Evolutionary conservation across 2,113 vertebrate genomes (phyloP).

Genomic region (Pseudolaguvia tuberculata): DNA sequence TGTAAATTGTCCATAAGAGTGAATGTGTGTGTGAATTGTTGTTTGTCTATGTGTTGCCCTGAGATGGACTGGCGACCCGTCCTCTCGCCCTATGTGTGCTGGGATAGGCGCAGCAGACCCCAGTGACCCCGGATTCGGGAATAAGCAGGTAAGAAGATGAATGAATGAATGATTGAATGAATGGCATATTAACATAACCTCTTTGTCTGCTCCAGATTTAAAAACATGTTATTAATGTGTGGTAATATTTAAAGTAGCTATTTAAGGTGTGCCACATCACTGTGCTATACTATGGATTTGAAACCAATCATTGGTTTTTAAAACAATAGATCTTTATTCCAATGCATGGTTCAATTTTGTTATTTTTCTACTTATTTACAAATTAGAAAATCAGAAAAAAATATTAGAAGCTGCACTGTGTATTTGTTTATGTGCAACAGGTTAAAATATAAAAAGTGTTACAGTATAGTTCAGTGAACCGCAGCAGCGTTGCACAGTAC

Average conservation of each 20-base stretch:
- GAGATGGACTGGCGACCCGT: too few relatives aligned
- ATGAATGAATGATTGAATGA: too few relatives aligned
- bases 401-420: neutral
- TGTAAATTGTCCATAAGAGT: too few relatives aligned
- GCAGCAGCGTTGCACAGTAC: neutral
- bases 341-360: neutral
- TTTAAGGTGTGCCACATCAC: too few relatives aligned
- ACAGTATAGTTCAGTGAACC: constrained; percentile 12
- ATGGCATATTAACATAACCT: too few relatives aligned
- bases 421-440: neutral
- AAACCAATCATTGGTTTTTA: neutral
- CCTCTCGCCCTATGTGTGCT: too few relatives aligned
- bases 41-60: too few relatives aligned
- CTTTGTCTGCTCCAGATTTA: neutral
- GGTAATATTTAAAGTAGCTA: too few relatives aligned
- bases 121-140: too few relatives aligned
- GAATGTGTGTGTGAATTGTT: too few relatives aligned
- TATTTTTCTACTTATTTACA: neutral
- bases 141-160: too few relatives aligned
- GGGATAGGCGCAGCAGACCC: too few relatives aligned
- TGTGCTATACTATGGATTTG: neutral
- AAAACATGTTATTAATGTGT: neutral
- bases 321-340: neutral
- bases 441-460: constrained; percentile 7
- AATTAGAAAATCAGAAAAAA: neutral